Evolutionary conservation across 2,888 invertebrate species (phyloP).

Genomic region (Pharmacophagus antenor): DNA sequence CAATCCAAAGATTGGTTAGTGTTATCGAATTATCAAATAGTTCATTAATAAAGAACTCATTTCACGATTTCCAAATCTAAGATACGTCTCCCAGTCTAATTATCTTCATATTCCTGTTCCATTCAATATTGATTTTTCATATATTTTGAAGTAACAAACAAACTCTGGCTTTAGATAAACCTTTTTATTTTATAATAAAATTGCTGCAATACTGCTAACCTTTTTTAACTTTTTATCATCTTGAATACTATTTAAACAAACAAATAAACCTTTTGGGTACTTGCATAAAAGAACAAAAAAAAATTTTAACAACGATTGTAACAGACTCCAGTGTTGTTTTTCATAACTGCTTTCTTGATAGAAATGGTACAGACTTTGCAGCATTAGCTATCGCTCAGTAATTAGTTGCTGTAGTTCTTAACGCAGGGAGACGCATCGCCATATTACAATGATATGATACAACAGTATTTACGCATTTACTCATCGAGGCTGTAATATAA

Average conservation of each 20-base stretch:
- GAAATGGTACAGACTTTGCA: neutral
- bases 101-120: neutral
- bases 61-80: slow-evolving; percentile 34
- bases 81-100: slow-evolving; percentile 27
- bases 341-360: neutral
- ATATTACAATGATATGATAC: slow-evolving; percentile 32
- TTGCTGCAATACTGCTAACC: neutral
- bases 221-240: neutral
- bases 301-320: too few relatives aligned
- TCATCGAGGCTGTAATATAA: slow-evolving; percentile 61
- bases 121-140: neutral
- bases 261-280: neutral
- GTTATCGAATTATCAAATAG: slow-evolving; percentile 39
- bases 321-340: too few relatives aligned
- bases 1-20: slow-evolving; percentile 71
- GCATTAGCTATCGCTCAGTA: too few relatives aligned
- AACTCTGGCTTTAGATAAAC: too few relatives aligned
- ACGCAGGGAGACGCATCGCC: slow-evolving; percentile 8
- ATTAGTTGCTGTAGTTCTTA: slow-evolving; percentile 7
- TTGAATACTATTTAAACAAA: neutral
- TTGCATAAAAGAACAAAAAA: neutral
- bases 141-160: neutral
- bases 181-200: too few relatives aligned
- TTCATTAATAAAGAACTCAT: slow-evolving; percentile 36
- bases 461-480: slow-evolving; percentile 77